These are phyloP conservation scores for Siphamia tubifer DNA, from an alignment of 2,113 vertebrate species.

Conservation along the genomic window DNA sequence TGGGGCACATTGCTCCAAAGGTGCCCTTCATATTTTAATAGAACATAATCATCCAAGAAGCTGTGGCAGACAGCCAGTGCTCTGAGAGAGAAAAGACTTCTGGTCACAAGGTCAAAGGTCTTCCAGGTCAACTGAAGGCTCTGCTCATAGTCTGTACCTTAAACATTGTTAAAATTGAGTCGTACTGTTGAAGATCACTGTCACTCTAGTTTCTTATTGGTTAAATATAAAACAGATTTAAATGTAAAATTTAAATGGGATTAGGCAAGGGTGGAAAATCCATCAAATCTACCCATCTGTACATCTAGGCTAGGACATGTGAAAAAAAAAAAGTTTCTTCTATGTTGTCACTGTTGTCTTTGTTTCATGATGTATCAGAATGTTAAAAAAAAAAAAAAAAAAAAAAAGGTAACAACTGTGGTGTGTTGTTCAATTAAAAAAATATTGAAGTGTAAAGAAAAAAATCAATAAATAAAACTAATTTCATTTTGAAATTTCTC, in stretches of 20 bases:
- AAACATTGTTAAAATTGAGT: not conserved
- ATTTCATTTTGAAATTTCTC: slow-evolving; percentile 6
- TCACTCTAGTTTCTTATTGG: not conserved
- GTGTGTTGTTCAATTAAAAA: too few species aligned
- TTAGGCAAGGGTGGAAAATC: too few species aligned
- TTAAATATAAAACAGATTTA: not conserved
- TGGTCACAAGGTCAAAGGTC: slow-evolving; percentile 12
- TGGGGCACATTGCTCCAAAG: not conserved
- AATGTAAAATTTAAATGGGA: too few species aligned
- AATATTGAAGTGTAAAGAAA: too few species aligned
- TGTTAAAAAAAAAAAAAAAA: too few species aligned
- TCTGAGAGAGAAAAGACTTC: slow-evolving; percentile 5
- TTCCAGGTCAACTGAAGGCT: slow-evolving; percentile 6
- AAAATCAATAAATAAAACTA: too few species aligned
- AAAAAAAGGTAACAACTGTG: too few species aligned
- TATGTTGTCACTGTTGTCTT: too few species aligned
- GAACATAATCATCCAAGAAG: slow-evolving; percentile 5
- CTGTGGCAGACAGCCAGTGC: slow-evolving; percentile 2
- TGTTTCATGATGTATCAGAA: too few species aligned
- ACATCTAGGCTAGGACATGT: too few species aligned
- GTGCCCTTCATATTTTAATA: not conserved
- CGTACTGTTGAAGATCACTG: not conserved
- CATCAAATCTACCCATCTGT: too few species aligned
- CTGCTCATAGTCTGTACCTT: not conserved
- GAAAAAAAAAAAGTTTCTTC: too few species aligned